Conservation (phyloP, 2,888 invertebrate species). For the Trichogramma dendrolimi region DNA sequence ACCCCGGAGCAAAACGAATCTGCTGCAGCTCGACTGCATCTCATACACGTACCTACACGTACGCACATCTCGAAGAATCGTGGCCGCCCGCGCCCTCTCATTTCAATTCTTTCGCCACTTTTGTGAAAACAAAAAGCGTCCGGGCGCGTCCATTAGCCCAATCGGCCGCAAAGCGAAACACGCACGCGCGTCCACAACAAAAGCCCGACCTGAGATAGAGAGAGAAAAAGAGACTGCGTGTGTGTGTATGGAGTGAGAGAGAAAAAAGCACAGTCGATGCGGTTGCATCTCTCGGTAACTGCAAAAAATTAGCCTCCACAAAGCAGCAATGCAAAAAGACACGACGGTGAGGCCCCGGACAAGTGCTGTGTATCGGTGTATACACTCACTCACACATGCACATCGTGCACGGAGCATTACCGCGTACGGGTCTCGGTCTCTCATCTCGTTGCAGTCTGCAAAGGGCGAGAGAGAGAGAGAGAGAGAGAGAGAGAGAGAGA, state of each 20-base stretch:
- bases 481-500: too few relatives aligned
- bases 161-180: background rate
- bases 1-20: too few relatives aligned
- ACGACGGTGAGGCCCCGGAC: too few relatives aligned
- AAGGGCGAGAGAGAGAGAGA: too few relatives aligned
- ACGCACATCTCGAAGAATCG: background rate
- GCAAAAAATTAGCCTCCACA: conserved; percentile 12
- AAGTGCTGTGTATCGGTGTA: too few relatives aligned
- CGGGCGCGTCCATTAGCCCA: background rate
- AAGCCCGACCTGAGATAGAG: background rate
- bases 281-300: background rate
- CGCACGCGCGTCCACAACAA: conserved; percentile 2
- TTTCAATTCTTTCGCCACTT: conserved; percentile 20
- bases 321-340: conserved; percentile 21
- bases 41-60: too few relatives aligned
- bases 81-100: conserved; percentile 13
- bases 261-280: background rate
- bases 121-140: background rate
- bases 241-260: background rate
- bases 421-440: too few relatives aligned
- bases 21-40: too few relatives aligned
- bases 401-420: too few relatives aligned
- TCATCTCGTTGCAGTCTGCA: too few relatives aligned
- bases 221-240: background rate
- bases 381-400: too few relatives aligned